Evolutionary conservation across 2,113 vertebrate genomes (phyloP), one percentile per base, ranked within the genome.

Genomic region (Asarcornis scutulata): DNA sequence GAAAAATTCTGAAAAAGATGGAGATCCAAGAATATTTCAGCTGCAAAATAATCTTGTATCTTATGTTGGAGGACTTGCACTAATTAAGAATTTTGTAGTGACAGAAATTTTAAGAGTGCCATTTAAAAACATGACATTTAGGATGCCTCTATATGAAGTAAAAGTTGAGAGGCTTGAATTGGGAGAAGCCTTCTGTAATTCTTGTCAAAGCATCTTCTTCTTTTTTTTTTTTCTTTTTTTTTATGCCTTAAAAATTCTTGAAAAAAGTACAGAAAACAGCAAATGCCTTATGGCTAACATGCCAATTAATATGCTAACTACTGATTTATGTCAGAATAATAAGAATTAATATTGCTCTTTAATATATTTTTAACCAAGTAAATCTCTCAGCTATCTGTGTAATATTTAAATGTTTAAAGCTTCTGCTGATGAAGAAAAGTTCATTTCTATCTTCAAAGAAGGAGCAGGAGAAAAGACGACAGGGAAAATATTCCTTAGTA

Each of bases 11-110:
- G 71, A 89, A 73, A 92, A 53, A 69, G 58, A 87, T 10, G 58
- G 31, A 78, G 34, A 74, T 86, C 82, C 77, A 97, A 96, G 95
- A 96, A 96, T 96, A 96, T 52, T 94, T 91, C 67, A 88, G 77
- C 67, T 89, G 78, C 85, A 96, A 86, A 94, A 94, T 89, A 86
- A 87, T 77, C 78, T 71, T 10, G 2, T 58, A 69, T 84, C 89
- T 93, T 46, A 80, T 77, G 74, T 48, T 89, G 64, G 75, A 95
- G 87, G 67, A 74, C 44, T 94, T 89, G 82, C 89, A 93, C 86
- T 96, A 86, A 93, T 95, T 95, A 95, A 73, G 67, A 91, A 94
- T 91, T 94, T 78, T 95, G 75, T 94, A 91, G 91, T 96, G 89
- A 89, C 84, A 91, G 93, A 88, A 95, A 93, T 88, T 96, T 96